Evolutionary conservation across 2,888 invertebrate species (phyloP), one percentile per base, ranked within the genome.

Genomic region (Himalopsyche kuldschensis): DNA sequence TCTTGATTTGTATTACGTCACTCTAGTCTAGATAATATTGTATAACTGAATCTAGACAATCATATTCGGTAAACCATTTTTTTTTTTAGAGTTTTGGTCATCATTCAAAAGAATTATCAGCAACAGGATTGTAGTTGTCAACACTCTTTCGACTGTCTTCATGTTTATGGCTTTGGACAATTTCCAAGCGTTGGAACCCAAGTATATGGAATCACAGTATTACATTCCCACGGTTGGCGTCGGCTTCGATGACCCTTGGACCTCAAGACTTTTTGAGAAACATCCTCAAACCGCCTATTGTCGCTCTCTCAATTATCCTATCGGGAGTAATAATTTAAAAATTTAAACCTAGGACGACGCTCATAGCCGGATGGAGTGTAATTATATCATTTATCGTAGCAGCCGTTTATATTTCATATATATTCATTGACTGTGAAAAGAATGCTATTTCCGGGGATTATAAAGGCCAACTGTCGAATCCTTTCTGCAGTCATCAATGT

Each of bases 161-260:
- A 90, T 93, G 86, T 89, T 91, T 81, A 90, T 91, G 48, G 94
- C 92, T 0, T 83, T 93, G 0, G 87, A 92, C 0, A 94, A 94
- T 88, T 94, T 92, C 83, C 87, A 89, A 1, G 87, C 89, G 20
- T 91, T 92, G 84, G 93, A 94, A 88, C 91, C 93, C 85, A 89
- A 90, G 78, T 93, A 93, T 87, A 89, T 94, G 86, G 93, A 94
- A 87, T 91, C 94, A 0, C 90, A 93, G 85, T 94, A 93, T 88
- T 92, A 92, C 83, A 88, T 93, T 31, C 92, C 93, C 0, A 90
- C 90, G 88, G 87, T 89, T 80, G 93, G 90, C 27, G 88, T 89
- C 79, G 91, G 93, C 8, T 90, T 93, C 31, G 89, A 89, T 0
- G 93, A 93, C 87, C 92, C 93, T n/a, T 90, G 92, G 88, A 87